Conservation (phyloP, 2,888 invertebrate genomes). For the Brassicogethes aeneus region DNA sequence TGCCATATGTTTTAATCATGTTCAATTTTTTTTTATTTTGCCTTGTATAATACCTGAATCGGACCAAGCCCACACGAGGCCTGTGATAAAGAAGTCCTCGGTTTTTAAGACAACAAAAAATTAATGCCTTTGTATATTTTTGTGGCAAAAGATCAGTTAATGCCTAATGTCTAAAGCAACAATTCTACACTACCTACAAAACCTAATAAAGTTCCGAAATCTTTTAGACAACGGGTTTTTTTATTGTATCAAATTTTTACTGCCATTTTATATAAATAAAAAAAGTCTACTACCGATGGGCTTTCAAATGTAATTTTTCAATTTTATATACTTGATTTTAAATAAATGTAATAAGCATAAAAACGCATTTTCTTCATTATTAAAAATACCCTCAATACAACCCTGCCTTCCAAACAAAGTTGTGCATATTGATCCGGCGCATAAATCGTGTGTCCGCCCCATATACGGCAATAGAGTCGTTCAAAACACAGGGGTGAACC, state of each 20-base stretch:
- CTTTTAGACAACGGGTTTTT: neutral
- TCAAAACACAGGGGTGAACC: neutral
- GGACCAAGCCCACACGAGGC: conserved; percentile 37
- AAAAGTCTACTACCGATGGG: conserved; percentile 39
- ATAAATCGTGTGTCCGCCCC: neutral
- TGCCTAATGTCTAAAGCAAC: too few species aligned
- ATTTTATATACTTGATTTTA: conserved; percentile 41
- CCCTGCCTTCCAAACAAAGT: neutral
- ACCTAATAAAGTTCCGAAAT: too few species aligned
- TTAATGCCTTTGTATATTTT: too few species aligned
- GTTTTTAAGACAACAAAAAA: too few species aligned
- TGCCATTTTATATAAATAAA: too few species aligned
- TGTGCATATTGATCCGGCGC: neutral
- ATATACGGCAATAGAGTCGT: neutral
- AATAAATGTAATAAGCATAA: conserved; percentile 41
- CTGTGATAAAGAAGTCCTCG: conserved; percentile 36
- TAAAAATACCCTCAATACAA: neutral
- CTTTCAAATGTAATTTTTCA: conserved; percentile 42
- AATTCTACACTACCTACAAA: too few species aligned
- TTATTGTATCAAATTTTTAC: neutral
- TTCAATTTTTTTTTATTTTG: conserved; percentile 7
- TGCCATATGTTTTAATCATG: conserved; percentile 10
- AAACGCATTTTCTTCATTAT: neutral
- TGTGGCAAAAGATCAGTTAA: too few species aligned
- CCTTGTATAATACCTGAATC: conserved; percentile 34